Base-by-base conservation (phyloP, 92 coral and sea anemone species). In the Phenganax stokvisi region DNA sequence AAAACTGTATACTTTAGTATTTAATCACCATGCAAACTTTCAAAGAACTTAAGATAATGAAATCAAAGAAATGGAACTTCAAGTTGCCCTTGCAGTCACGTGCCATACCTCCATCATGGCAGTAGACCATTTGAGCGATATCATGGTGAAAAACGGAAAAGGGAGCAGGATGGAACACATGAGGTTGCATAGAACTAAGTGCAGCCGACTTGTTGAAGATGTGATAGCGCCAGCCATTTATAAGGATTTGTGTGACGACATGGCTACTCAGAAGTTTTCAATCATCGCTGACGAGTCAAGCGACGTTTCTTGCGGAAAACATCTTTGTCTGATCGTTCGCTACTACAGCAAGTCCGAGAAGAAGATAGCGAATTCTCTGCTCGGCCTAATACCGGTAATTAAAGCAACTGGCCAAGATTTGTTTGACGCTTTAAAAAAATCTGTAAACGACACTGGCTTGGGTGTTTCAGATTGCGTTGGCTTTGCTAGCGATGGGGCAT, bases 41-140 rank as follows among this genome's bases (percentile, higher is more conserved):
- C 25, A 20, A 20, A 20, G 25, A 20, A 20, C 25, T 20, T 20
- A 20, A 20, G 76, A 71, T 71, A 55, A 71, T 30, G 54, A 12
- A 15, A 55, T 71, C 54, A 71, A 71, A 37, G 76, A 71, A 55
- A 71, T 71, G 76, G 76, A 71, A 55, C 56, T 71, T 29, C 76
- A 71, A 20, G 31, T 71, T 71, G 47, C 54, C 76, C 51, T 37
- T 37, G 47, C 47, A 37, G 47, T 37, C 47, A 37, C 47, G 29
- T 29, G 54, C n/a, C 76, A 29, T n/a, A 30, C 51, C 13, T 37
- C 47, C 47, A 37, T 37, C 47, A 37, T 37, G 47, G 47, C 47
- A 37, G 47, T 37, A 37, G 47, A 71, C 76, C 76, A 71, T 29
- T 37, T 71, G 76, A 55, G 76, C 51, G 76, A 71, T 15, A 71